Conservation (phyloP, 2,797 vertebrate genomes). For the Podargus strigoides region DNA sequence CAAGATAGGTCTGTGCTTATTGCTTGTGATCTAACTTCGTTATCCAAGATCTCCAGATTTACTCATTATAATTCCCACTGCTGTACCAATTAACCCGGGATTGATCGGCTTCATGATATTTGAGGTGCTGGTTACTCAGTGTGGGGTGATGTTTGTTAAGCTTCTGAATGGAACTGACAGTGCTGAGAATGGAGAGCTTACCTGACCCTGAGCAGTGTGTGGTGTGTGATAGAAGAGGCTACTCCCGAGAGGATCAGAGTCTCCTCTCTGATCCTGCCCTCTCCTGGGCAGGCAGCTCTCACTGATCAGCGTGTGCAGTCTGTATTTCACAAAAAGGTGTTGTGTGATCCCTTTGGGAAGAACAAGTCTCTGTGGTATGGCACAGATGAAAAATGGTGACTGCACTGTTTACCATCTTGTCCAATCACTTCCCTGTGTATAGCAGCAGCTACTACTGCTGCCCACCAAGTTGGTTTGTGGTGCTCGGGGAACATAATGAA, state of each 20-base stretch:
- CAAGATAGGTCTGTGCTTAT: not conserved
- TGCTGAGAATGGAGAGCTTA: not conserved
- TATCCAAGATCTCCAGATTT: not conserved
- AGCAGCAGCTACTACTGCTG: not conserved
- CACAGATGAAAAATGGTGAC: not conserved
- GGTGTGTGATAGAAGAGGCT: not conserved
- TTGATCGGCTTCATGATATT: not conserved
- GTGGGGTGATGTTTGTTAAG: not conserved
- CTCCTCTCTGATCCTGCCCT: no score
- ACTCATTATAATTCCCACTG: not conserved
- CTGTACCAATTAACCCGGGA: not conserved
- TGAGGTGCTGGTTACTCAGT: not conserved
- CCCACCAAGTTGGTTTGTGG: not conserved
- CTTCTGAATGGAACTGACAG: not conserved
- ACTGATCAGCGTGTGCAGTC: not conserved
- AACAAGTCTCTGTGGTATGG: not conserved
- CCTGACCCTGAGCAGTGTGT: not conserved
- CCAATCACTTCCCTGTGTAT: not conserved
- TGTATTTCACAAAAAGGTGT: not conserved
- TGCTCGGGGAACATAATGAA: not conserved
- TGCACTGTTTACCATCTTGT: not conserved
- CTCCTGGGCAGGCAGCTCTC: not conserved
- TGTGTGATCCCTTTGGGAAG: not conserved
- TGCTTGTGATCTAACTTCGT: not conserved
- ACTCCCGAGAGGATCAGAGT: accelerated